Base-by-base conservation (phyloP, 2,888 invertebrate genomes). In the Parnassius orleans region DNA sequence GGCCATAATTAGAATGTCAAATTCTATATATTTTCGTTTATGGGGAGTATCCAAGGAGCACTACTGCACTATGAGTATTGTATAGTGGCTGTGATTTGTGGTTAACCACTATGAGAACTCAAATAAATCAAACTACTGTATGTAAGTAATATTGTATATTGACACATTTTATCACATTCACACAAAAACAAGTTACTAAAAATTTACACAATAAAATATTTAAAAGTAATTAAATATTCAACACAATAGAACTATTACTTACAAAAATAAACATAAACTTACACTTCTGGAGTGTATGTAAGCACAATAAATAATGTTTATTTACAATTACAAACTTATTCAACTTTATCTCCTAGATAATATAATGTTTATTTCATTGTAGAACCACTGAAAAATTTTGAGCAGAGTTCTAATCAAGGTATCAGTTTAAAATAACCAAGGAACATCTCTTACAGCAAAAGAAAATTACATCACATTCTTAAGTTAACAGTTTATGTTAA, bases 91-190 rank as follows among this genome's bases (percentile, higher is more conserved):
- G 11, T 53, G 14, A 47, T 42, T 61, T 67, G 59, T 65, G 67
- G 68, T 57, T 55, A 63, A 66, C 70, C 70, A 66, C 63, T 56
- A n/a, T 42, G 47, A 54, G 33, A 48, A 44, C 61, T 52, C 43
- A 61, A 44, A 56, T 60, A 82, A 62, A 85, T 80, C 64, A 87
- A 87, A 86, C 80, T 69, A 77, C 66, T 71, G 68, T 72, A 68
- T 81, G 80, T 82, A 86, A 83, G 85, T 87, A 85, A 85, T 87
- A 79, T 86, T 88, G 84, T 90, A 88, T 90, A 90, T 90, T 90
- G 87, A 90, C 84, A 87, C 83, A 82, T 84, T 83, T 84, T 83
- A 86, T 87, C 87, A 87, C 86, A 83, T 87, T 81, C 90, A 90
- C 90, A 85, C 87, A 79, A 88, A 84, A 90, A 90, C 88, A 85